phyloP scores from a whole-genome alignment of 1,140 invertebrate species.

The Galendromus occidentalis region DNA sequence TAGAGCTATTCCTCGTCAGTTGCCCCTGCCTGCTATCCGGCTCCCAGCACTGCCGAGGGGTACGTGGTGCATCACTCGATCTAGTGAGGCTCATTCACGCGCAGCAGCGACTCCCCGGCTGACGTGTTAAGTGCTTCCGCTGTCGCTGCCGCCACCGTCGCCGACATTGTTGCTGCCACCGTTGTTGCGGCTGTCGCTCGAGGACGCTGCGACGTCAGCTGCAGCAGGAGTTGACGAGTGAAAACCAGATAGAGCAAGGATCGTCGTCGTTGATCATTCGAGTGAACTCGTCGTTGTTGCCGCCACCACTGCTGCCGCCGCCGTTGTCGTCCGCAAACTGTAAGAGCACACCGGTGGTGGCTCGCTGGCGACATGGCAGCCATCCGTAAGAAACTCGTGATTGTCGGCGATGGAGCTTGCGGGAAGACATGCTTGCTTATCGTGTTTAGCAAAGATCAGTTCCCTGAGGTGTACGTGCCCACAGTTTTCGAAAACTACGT shows the following conservation, averaged over 20 bases:
- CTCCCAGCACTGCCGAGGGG: no score
- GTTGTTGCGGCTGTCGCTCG: neutral
- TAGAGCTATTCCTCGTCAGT: neutral
- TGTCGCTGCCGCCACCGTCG: neutral
- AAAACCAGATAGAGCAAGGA: no score
- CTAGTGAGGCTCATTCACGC: no score
- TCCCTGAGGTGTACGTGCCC: conserved; percentile 29
- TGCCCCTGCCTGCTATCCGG: neutral
- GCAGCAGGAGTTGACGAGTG: neutral
- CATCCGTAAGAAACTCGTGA: conserved; percentile 31
- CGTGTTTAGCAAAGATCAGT: conserved; percentile 30
- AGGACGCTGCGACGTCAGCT: neutral
- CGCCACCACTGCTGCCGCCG: neutral
- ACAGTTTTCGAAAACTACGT: conserved; percentile 38
- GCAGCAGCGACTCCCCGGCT: no score
- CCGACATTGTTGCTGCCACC: neutral
- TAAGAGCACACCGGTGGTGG: no score
- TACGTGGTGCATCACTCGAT: no score
- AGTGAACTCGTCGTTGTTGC: neutral
- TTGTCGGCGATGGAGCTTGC: conserved; percentile 30
- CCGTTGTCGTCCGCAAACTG: neutral
- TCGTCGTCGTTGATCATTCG: no score
- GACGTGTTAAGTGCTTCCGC: neutral
- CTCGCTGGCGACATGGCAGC: conserved; percentile 23
- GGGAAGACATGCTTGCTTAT: conserved; percentile 31